Evolutionary conservation across 2,888 invertebrate genomes (phyloP), one percentile per base, ranked within the genome.

Genomic region (Cancer borealis): DNA sequence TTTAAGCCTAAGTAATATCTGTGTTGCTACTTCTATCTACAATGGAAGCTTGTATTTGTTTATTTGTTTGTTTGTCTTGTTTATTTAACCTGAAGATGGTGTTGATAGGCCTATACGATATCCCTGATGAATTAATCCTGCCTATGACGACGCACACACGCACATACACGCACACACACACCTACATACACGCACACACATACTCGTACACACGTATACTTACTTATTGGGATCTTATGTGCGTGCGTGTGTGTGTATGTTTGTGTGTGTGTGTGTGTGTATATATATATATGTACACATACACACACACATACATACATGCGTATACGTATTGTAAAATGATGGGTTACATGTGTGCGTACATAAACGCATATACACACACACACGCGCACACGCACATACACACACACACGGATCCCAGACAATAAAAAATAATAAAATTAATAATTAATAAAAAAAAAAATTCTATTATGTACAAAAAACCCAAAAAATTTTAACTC

Each of bases 121-220:
- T 94, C 94, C 94, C 94, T 94, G 94, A 94, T 94, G 60, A 90
- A 92, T 92, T 94, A 92, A 92, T 94, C 92, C 94, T 94, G 92
- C 84, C 92, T 94, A 94, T 88, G 30, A 92, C 54, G 90, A 91
- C 84, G 49, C 45, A 91, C 91, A 93, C 47, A 46, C 49, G 49
- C n/a, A 91, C 79, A 21, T n/a, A 92, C 73, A n/a, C 46, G 8
- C 46, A 90, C 90, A 90, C 54, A 90, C 79, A 79, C 79, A 79
- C 79, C 1, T n/a, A 45, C 47, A 88, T n/a, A 47, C 47, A 46
- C n/a, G n/a, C 79, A 79, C 79, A 79, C 47, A 87, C 10, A 45
- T 21, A 87, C 45, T 17, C 45, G 21, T 21, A 39, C 21, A 87
- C 87, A 45, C n/a, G 87, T 87, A 88, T 47, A 26, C 30, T 17